Base-by-base conservation (phyloP, 92 coral and sea anemone genomes). In the Porites evermanni region DNA sequence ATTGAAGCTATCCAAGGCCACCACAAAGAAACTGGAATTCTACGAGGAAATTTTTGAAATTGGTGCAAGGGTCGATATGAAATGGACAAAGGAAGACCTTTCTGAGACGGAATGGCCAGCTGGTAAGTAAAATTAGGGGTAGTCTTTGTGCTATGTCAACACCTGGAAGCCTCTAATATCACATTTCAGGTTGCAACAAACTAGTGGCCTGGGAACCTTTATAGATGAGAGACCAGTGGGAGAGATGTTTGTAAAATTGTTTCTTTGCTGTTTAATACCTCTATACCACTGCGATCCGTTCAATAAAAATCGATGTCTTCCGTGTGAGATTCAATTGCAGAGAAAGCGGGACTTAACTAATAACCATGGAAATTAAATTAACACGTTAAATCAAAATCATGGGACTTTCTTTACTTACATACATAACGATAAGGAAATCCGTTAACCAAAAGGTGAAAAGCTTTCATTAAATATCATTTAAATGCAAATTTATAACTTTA, bases 1-100 rank as follows among this genome's bases (percentile, higher is more conserved):
- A 50, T 17, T 85, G 61, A 85, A 68, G 58, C 72, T 72, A 19
- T 38, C 83, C 21, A 64, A 52, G 74, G 59, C 53, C 71, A 64
- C 83, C 17, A 67, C 51, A 19, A 52, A 18, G 18, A 85, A 12
- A 44, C 68, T 85, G 61, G 67, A 63, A 18, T 60, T 68, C 18
- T 85, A 85, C 59, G 89, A 85, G 53, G 67, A 70, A 77, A 69
- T 85, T 20, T 64, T 61, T 54, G 59, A 77, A 17, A 77, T 85
- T 19, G 83, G 89, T 6, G 74, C 89, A 61, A 63, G n/a, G 59
- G 65, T 85, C 61, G 75, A 77, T 24, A 29, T 76, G 54, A 67
- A 75, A 64, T 77, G 89, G 83, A 51, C 83, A 32, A 72, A 85
- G 61, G 89, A 76, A 24, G 89, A 77, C 26, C 78, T 85, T 23